Evolutionary conservation across 2,797 vertebrate species (phyloP).

Genomic region (Notamacropus eugenii): DNA sequence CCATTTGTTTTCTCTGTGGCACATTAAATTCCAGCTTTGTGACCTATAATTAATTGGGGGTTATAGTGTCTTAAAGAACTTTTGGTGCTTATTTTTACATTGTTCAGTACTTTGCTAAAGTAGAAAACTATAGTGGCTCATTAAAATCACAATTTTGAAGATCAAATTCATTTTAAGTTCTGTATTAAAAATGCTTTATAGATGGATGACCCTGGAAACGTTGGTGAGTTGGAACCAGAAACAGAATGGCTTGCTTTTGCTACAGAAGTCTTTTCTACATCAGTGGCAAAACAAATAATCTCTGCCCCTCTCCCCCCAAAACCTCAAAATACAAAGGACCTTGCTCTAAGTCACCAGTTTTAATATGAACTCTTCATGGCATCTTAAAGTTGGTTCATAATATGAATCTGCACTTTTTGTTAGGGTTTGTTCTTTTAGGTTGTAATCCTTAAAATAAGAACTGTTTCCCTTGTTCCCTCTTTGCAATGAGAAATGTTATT

Average conservation of each 20-base stretch:
- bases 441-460: background rate
- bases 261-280: background rate
- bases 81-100: background rate
- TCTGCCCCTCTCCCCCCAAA: background rate
- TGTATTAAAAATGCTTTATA: background rate
- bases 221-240: background rate
- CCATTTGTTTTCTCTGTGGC: background rate
- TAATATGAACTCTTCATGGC: background rate
- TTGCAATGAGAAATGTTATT: background rate
- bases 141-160: background rate
- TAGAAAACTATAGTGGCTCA: background rate
- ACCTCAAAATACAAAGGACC: background rate
- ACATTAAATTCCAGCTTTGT: background rate
- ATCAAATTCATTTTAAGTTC: background rate
- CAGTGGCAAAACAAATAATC: background rate
- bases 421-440: background rate
- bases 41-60: background rate
- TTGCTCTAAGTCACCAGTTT: background rate
- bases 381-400: background rate
- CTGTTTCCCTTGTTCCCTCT: background rate
- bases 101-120: background rate
- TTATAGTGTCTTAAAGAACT: background rate
- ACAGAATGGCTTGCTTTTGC: background rate
- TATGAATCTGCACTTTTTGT: background rate
- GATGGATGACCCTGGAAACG: background rate